Conservation (phyloP, 2,888 invertebrate genomes). For the Xestia rhomboidea region DNA sequence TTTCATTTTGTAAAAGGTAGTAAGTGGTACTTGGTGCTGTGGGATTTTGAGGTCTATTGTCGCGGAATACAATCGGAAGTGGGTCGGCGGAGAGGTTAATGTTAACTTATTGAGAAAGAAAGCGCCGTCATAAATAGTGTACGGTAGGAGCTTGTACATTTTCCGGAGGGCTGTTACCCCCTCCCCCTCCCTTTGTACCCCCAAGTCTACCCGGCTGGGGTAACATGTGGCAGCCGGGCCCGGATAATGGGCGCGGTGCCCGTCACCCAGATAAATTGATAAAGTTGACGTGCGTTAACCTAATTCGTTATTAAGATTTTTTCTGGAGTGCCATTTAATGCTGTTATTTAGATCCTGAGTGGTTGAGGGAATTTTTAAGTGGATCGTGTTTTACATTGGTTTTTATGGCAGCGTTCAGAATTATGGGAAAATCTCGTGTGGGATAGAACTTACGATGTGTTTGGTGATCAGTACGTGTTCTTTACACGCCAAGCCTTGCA, state of each 20-base stretch:
- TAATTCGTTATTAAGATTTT: constrained; percentile 65
- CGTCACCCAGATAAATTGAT: constrained; percentile 75
- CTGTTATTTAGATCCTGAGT: constrained; percentile 27
- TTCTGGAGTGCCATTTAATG: constrained; percentile 42
- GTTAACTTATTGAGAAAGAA: constrained; percentile 76
- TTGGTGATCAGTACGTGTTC: neutral
- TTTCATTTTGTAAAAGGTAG: constrained; percentile 57
- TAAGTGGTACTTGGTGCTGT: constrained; percentile 62
- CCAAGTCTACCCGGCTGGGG: constrained; percentile 42
- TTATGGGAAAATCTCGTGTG: neutral
- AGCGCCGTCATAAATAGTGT: constrained; percentile 74
- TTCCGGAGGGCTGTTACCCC: constrained; percentile 62
- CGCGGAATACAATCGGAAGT: constrained; percentile 64
- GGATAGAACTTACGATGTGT: neutral
- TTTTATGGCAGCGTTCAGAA: neutral
- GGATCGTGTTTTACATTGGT: constrained; percentile 11
- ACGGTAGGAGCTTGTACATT: constrained; percentile 75
- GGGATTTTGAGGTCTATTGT: constrained; percentile 70
- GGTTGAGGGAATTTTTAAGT: constrained; percentile 6
- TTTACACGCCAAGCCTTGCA: neutral
- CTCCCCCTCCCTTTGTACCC: constrained; percentile 1
- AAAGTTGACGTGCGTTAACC: constrained; percentile 72
- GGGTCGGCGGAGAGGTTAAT: constrained; percentile 65
- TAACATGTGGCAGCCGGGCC: constrained; percentile 69
- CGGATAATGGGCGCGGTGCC: constrained; percentile 67